Evolutionary conservation across 2,113 vertebrate genomes (phyloP).

Genomic region (Ciconia stormi): DNA sequence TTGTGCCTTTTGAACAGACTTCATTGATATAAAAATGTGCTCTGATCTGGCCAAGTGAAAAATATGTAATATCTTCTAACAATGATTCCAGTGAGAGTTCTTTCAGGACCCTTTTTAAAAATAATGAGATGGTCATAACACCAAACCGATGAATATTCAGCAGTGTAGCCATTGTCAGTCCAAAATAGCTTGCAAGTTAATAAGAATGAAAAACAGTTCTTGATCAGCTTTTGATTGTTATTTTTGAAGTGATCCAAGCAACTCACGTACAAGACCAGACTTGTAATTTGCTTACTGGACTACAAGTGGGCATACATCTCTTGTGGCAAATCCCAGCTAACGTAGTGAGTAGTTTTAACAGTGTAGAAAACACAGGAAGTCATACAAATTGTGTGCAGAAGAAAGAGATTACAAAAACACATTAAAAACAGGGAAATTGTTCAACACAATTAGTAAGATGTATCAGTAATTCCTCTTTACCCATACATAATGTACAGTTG

Average conservation of each 20-base stretch:
- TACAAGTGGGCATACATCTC: neutral
- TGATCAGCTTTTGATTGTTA: neutral
- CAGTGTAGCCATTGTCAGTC: neutral
- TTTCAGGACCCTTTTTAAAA: slow-evolving; percentile 22
- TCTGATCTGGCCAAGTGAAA: slow-evolving; percentile 64
- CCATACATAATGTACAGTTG: neutral
- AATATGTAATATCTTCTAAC: slow-evolving; percentile 38
- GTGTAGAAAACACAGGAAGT: neutral
- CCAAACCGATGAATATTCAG: slow-evolving; percentile 40
- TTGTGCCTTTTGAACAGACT: slow-evolving; percentile 71
- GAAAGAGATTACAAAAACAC: neutral
- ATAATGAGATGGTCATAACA: slow-evolving; percentile 30
- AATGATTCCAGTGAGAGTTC: neutral
- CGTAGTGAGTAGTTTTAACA: neutral
- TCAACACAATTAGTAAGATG: neutral
- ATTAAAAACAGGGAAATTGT: neutral
- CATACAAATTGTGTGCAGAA: neutral
- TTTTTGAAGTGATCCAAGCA: neutral
- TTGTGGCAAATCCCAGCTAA: neutral
- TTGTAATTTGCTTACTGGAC: neutral
- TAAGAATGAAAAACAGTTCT: neutral
- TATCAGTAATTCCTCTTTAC: neutral
- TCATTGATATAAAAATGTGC: slow-evolving; percentile 66
- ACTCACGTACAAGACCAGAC: neutral
- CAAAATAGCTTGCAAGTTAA: slow-evolving; percentile 34